Base-by-base conservation (phyloP, 2,888 invertebrate species). In the Sesamia inferens region DNA sequence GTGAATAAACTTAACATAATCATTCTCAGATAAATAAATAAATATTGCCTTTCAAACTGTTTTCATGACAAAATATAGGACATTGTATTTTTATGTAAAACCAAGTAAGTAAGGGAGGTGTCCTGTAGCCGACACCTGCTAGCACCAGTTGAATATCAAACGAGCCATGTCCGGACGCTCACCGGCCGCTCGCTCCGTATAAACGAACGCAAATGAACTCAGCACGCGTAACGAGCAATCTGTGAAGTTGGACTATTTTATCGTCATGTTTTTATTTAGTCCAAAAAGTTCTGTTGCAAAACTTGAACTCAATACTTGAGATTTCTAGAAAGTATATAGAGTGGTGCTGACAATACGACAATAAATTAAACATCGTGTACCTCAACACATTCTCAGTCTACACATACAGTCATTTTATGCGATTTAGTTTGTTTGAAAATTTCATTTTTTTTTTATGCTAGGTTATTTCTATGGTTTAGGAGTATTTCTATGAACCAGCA, bases 91-190 rank as follows among this genome's bases (percentile, higher is more conserved):
- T 71, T 75, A 71, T 80, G 47, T 59, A 24, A 58, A 77, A 66
- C 22, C 71, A 84, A 78, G 68, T 74, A 73, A 71, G 73, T 71
- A 70, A 74, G 69, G 42, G 68, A 73, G 73, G 59, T 75, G 73
- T 79, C 61, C 67, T 86, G 76, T 66, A 71, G 39, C 64, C 48
- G 78, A 86, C 85, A 85, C 82, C 85, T 82, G 78, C 74, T 70
- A 61, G 74, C 84, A 65, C 75, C 65, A 74, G 75, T 47, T 84
- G 85, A 85, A 85, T 86, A 80, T 80, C 80, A 81, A 85, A 86
- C 85, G 78, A 86, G 65, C 74, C 76, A 61, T 72, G 69, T 72
- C 81, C 71, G 62, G 75, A 66, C 24, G 42, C 47, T 19, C 57
- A 42, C 58, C 68, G 62, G 59, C 68, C 70, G 63, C 62, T 68